phyloP scores from a whole-genome alignment of 2,113 vertebrate species.

The Eclectus roratus region DNA sequence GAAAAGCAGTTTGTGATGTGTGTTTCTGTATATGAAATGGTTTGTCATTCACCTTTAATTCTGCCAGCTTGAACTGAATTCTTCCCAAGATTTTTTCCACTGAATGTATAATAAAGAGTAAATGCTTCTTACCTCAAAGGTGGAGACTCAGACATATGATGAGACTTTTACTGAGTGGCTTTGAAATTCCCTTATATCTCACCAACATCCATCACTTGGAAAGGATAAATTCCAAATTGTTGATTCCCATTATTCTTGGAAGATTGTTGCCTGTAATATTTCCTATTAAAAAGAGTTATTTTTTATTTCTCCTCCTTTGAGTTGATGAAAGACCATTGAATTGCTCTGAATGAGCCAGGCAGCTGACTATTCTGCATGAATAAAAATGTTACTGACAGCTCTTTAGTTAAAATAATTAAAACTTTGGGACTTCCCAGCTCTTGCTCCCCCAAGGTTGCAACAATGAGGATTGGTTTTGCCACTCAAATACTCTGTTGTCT shows the following conservation, averaged over 20 bases:
- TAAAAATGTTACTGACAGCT: not conserved
- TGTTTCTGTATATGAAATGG: not conserved
- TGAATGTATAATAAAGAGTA: not conserved
- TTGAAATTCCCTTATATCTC: not conserved
- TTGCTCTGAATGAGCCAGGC: not conserved
- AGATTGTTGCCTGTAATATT: not conserved
- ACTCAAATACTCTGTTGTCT: not conserved
- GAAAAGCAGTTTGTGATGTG: not conserved
- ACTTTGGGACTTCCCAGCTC: not conserved
- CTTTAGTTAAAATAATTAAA: not conserved
- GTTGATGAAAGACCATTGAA: not conserved
- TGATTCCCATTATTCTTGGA: not conserved
- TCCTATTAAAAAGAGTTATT: not conserved
- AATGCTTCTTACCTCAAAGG: not conserved
- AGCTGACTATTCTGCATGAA: not conserved
- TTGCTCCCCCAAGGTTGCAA: not conserved
- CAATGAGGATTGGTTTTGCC: not conserved
- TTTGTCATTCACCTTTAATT: not conserved
- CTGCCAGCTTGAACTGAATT: not conserved
- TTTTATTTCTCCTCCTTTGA: not conserved
- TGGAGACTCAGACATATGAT: not conserved
- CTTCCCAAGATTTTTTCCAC: not conserved
- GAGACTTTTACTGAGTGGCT: not conserved
- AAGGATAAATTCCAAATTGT: not conserved
- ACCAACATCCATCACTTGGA: not conserved